Conservation (phyloP, 2,797 vertebrate genomes). For the Aselliscus stoliczkanus region DNA sequence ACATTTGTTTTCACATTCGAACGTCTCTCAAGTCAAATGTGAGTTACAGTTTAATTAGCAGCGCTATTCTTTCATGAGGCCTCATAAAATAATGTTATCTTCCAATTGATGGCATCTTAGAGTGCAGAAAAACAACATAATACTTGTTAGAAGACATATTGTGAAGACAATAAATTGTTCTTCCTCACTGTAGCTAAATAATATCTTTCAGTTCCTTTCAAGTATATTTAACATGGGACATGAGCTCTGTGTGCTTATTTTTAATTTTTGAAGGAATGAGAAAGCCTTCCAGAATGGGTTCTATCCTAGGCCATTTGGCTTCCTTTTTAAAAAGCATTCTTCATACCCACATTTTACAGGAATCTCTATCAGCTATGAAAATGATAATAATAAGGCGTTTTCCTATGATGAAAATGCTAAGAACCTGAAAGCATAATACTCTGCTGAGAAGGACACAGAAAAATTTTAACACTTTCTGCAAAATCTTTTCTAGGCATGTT, state of each 20-base stretch:
- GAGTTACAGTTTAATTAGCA: not conserved
- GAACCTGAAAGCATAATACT: not conserved
- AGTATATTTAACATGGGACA: not conserved
- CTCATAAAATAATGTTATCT: not conserved
- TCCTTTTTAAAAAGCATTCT: not conserved
- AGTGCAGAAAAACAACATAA: not conserved
- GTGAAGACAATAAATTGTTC: not conserved
- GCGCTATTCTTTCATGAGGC: not conserved
- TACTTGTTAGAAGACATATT: not conserved
- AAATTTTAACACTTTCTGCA: not conserved
- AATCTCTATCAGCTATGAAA: not conserved
- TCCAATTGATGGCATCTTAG: not conserved
- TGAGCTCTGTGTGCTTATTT: not conserved
- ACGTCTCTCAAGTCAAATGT: not conserved
- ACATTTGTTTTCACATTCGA: not conserved
- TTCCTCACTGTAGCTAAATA: not conserved
- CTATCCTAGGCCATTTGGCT: not conserved
- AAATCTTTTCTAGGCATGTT: not conserved
- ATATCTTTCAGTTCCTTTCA: not conserved
- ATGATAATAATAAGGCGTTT: not conserved
- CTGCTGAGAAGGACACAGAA: not conserved
- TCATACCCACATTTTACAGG: not conserved
- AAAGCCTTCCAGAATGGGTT: not conserved
- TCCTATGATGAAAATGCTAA: not conserved
- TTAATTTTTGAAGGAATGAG: not conserved